A percentile compares a stretch with the other conserved stretches of the same genome.
phyloP scores from a whole-genome alignment of 2,797 vertebrate species.

The Poeciliopsis presidionis region DNA sequence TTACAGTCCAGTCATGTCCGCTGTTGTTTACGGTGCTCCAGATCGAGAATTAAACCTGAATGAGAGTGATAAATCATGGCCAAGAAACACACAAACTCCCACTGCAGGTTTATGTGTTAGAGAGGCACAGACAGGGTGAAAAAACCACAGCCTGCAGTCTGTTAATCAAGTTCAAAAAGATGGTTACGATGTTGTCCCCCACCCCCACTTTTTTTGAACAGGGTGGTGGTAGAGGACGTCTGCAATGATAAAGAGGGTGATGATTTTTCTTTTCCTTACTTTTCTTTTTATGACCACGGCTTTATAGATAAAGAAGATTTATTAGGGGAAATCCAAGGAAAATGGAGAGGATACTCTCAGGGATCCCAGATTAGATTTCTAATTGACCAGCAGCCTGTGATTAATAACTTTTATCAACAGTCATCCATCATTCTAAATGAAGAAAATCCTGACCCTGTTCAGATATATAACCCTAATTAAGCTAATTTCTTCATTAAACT shows the following conservation, averaged over 20 bases:
- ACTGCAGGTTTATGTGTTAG: conserved; percentile 76
- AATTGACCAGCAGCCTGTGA: conserved; percentile 75
- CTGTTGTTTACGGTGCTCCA: conserved; percentile 82
- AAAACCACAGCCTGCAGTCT: conserved; percentile 56
- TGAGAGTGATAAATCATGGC: conserved; percentile 82
- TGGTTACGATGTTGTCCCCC: conserved; percentile 53
- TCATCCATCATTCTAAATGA: conserved; percentile 78
- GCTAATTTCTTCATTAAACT: conserved; percentile 71
- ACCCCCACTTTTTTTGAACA: conserved; percentile 10
- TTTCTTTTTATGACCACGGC: conserved; percentile 70
- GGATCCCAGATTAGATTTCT: conserved; percentile 75
- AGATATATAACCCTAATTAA: conserved; percentile 76
- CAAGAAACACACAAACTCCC: conserved; percentile 74
- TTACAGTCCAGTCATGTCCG: conserved; percentile 82
- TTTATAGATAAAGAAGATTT: conserved; percentile 79
- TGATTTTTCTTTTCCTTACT: conserved; percentile 60
- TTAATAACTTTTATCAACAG: conserved; percentile 75
- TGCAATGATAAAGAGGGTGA: conserved; percentile 72
- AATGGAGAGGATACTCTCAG: conserved; percentile 73
- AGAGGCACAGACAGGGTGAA: conserved; percentile 61
- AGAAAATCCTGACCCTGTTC: conserved; percentile 71
- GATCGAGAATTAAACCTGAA: conserved; percentile 84
- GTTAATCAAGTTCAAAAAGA: conserved; percentile 80
- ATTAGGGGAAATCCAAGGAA: conserved; percentile 71
- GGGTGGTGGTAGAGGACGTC: conserved; percentile 26